Percentiles rank a stretch among this genome's conserved stretches.
Evolutionary conservation across 2,888 invertebrate species (phyloP).

Genomic region (Eudasyphora cyanicolor): DNA sequence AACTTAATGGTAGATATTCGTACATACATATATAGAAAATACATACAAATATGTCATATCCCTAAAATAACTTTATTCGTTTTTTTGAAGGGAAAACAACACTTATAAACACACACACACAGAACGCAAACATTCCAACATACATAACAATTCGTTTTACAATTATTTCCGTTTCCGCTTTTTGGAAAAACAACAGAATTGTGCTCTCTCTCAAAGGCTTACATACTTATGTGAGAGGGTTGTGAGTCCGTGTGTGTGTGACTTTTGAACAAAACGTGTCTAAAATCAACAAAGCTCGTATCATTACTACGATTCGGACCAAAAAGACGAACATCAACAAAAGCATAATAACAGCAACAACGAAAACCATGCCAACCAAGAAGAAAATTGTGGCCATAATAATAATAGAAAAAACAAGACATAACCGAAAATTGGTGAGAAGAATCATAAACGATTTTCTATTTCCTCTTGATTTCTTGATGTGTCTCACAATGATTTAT

Average conservation of each 20-base stretch:
- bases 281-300: conserved; percentile 45
- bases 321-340: background rate
- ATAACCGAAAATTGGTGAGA: background rate
- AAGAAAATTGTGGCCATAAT: background rate
- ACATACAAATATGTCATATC: background rate
- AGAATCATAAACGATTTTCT: background rate
- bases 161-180: conserved; percentile 61
- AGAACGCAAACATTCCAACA: conserved; percentile 21
- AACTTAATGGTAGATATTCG: too few relatives aligned
- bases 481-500: background rate
- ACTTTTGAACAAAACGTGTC: conserved; percentile 44
- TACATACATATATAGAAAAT: too few relatives aligned
- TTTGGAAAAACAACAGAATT: conserved; percentile 6
- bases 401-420: background rate
- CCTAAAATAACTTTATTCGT: background rate
- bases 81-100: background rate
- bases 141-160: conserved; percentile 54
- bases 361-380: background rate
- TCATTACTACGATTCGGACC: background rate
- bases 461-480: background rate
- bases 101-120: background rate
- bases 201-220: background rate
- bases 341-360: background rate
- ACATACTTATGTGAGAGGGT: too few relatives aligned
- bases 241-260: background rate